Conservation (phyloP, 2,113 vertebrate species). For the Furnarius figulus region DNA sequence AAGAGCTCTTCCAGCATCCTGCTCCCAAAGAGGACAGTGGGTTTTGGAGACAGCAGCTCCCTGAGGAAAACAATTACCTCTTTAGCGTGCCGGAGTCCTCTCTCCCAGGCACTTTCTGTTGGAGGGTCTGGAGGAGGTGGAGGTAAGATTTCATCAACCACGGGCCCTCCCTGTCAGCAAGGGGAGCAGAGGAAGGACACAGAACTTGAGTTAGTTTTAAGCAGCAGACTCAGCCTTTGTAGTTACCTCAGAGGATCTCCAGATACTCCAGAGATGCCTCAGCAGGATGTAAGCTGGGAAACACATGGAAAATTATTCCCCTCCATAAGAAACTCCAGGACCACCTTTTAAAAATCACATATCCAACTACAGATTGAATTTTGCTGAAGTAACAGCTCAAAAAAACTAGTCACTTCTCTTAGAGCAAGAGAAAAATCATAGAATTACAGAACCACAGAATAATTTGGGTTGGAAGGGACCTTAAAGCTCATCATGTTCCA, state of each 20-base stretch:
- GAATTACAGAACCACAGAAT: accelerated
- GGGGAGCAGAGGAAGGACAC: not conserved
- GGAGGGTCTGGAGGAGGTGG: constrained; percentile 93
- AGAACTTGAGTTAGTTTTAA: not conserved
- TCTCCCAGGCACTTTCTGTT: constrained; percentile 96
- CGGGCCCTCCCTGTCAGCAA: constrained; percentile 81
- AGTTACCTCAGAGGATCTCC: not conserved
- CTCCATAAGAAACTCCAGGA: not conserved
- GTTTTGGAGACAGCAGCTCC: not conserved
- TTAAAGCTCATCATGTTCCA: not conserved
- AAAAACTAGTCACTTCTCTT: not conserved
- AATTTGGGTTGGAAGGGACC: not conserved
- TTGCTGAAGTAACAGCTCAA: not conserved
- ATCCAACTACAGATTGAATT: accelerated
- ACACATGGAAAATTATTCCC: not conserved
- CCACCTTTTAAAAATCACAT: not conserved
- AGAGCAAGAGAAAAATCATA: not conserved
- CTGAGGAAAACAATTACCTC: constrained; percentile 77
- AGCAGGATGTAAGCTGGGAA: not conserved
- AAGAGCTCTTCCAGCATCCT: not conserved
- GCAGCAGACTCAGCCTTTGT: not conserved
- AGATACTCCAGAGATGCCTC: not conserved
- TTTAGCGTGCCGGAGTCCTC: constrained; percentile 94
- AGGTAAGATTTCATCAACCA: constrained; percentile 91
- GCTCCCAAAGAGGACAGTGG: not conserved